Percentiles rank a stretch among this genome's conserved stretches.
Conservation (phyloP, 2,888 invertebrate species). For the Acleris cristana region DNA sequence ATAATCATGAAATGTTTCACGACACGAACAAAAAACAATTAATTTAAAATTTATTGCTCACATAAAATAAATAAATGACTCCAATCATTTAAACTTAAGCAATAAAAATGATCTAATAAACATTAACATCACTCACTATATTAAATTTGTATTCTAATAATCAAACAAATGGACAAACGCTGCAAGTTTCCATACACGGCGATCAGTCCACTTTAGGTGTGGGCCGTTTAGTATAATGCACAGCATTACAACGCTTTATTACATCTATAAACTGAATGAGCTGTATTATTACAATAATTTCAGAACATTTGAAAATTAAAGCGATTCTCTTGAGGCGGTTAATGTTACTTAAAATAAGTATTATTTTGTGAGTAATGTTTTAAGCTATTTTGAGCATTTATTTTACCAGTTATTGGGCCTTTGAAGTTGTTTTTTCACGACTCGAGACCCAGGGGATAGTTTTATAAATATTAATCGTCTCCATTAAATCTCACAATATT, state of each 20-base stretch:
- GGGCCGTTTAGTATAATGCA: constrained; percentile 20
- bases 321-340: neutral
- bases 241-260: constrained; percentile 19
- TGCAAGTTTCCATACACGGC: constrained; percentile 32
- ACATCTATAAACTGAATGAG: constrained; percentile 6
- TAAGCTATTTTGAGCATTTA: neutral
- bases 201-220: constrained; percentile 33
- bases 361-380: neutral
- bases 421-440: too few relatives aligned
- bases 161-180: constrained; percentile 23
- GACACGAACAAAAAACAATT: too few relatives aligned
- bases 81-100: neutral
- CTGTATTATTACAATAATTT: constrained; percentile 2
- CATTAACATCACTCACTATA: constrained; percentile 6
- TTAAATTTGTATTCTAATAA: constrained; percentile 25
- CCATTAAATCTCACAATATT: too few relatives aligned
- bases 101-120: constrained; percentile 1
- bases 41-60: too few relatives aligned
- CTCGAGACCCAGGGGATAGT: too few relatives aligned
- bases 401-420: too few relatives aligned
- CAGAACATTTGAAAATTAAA: constrained; percentile 1
- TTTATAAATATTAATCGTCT: too few relatives aligned
- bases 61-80: neutral
- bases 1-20: too few relatives aligned
- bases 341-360: neutral